Evolutionary conservation across 2,888 invertebrate species (phyloP), one percentile per base, ranked within the genome.

Genomic region (Drosophila neotestacea): DNA sequence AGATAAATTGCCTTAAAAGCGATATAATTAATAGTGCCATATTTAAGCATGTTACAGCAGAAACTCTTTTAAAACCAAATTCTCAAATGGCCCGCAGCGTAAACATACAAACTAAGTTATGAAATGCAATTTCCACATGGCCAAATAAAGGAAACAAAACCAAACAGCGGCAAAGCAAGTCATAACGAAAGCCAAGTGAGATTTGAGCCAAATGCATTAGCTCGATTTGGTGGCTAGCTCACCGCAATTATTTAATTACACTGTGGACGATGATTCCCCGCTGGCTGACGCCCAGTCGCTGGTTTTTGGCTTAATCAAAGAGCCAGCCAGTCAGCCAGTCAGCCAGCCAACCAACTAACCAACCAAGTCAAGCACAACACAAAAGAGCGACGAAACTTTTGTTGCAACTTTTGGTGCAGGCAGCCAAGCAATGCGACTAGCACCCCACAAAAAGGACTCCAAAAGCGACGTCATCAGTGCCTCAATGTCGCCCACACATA

Each of bases 191-290:
- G 54, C 70, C 66, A 65, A 80, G 69, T 70, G 66, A 74, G 77
- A 70, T 59, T 78, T 65, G 76, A 68, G 65, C 75, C 72, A 79
- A 83, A 83, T 85, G 79, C 81, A 86, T 85, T 86, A 81, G 81
- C 78, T 78, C 76, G 76, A 85, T 83, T 85, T 79, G 75, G 79
- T 83, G 63, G 82, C 72, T 48, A 76, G 81, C 76, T 71, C 67
- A 75, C 83, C 83, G 83, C 85, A 85, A 85, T 87, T 85, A 86
- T 86, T 86, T 86, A 86, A 86, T 86, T 85, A 86, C 77, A 83
- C 71, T 73, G 73, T 66, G 66, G 38, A 28, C 58, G 11, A 36
- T 22, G 11, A 32, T 44, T 55, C 63, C 58, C 58, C 46, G 44
- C 46, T 66, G 63, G 36, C 55, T 61, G 67, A 32, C 39, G 36